Evolutionary conservation across 2,113 vertebrate species (phyloP).

Genomic region (Malurus melanocephalus): DNA sequence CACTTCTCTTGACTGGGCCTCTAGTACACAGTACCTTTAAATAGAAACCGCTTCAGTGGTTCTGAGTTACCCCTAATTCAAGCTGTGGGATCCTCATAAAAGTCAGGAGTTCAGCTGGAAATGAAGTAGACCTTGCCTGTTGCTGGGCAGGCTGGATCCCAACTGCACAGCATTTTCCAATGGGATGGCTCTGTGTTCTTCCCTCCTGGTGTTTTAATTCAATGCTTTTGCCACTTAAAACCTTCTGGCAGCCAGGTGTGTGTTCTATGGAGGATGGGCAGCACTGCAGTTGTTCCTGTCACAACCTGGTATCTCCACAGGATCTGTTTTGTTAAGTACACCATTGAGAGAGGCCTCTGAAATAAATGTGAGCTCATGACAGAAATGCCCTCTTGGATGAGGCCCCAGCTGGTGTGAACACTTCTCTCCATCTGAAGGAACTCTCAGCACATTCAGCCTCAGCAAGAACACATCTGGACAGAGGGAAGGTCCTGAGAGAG

Average conservation of each 20-base stretch:
- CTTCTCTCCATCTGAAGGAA: not conserved
- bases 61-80: not conserved
- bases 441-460: not conserved
- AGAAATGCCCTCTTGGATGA: not conserved
- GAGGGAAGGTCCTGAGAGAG: not conserved
- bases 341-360: not conserved
- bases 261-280: not conserved
- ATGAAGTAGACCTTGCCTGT: not conserved
- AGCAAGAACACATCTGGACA: not conserved
- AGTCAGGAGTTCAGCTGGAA: not conserved
- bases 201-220: not conserved
- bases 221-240: not conserved
- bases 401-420: not conserved
- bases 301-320: not conserved
- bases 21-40: not conserved
- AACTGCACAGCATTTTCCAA: not conserved
- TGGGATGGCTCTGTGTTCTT: not conserved
- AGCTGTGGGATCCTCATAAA: not conserved
- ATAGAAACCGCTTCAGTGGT: not conserved
- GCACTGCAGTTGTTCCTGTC: not conserved
- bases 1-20: not conserved
- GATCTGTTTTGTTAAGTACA: not conserved
- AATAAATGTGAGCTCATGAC: not conserved
- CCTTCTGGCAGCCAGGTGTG: not conserved
- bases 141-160: not conserved